Conservation (phyloP, 1,140 invertebrate genomes). For the Trichonephila inaurata region DNA sequence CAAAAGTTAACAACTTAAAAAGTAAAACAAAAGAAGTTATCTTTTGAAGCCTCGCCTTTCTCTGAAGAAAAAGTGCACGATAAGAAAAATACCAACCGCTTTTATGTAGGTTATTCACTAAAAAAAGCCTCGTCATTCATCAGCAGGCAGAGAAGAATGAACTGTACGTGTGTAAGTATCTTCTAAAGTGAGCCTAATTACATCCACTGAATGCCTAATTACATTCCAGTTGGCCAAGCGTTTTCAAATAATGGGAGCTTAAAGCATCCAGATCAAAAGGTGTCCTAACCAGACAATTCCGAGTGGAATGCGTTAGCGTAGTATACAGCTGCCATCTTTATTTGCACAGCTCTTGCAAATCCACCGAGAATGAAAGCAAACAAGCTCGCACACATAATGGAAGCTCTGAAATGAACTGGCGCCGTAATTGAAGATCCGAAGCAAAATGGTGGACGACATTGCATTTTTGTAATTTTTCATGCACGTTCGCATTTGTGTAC, state of each 20-base stretch:
- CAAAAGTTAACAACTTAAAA: no score
- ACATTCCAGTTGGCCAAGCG: slow-evolving; percentile 27
- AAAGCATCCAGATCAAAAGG: slow-evolving; percentile 30
- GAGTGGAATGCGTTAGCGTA: slow-evolving; percentile 27
- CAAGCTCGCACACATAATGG: neutral
- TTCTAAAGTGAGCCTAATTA: slow-evolving; percentile 34
- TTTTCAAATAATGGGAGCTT: neutral
- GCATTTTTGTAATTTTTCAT: slow-evolving; percentile 41
- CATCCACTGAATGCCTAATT: slow-evolving; percentile 9
- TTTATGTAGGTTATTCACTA: neutral
- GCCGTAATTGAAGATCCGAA: slow-evolving; percentile 16
- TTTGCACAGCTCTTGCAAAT: slow-evolving; percentile 44
- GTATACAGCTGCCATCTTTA: slow-evolving; percentile 41
- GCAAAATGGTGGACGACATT: slow-evolving; percentile 22
- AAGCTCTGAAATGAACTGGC: slow-evolving; percentile 10
- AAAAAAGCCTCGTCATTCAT: neutral
- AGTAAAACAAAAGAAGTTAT: no score
- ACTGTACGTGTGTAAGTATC: neutral
- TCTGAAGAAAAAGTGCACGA: neutral
- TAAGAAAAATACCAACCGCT: neutral
- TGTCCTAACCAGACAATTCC: slow-evolving; percentile 41
- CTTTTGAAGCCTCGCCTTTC: neutral
- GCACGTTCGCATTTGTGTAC: slow-evolving; percentile 24
- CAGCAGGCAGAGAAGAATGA: neutral
- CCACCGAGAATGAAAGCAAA: slow-evolving; percentile 40